Evolutionary conservation across 2,113 vertebrate genomes (phyloP), one percentile per base, ranked within the genome.

Genomic region (Amphiprion ocellaris): DNA sequence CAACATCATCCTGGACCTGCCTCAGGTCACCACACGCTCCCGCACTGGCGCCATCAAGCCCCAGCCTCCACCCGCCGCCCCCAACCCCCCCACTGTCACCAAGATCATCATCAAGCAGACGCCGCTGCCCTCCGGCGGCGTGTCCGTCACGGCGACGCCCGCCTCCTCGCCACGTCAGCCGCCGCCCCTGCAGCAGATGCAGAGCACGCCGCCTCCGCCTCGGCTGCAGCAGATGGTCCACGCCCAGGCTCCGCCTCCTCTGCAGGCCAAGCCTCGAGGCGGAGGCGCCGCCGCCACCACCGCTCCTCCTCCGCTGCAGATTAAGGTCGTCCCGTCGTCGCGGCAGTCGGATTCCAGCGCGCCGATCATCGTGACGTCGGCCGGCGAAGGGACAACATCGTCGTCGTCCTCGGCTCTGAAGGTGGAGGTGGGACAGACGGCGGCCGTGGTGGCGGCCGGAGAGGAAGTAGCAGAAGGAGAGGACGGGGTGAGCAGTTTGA

Each of bases 31-130:
- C 68, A 95, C 94, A 0, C 93, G 94, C 58, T 95, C 94, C 0
- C 90, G 91, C 52, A 94, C 94, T 0, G 92, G 93, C 0, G 93
- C 94, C 44, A 92, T 84, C 83, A 95, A 95, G 63, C 90, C 92
- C 14, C 87, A 92, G 8, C 87, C 91, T 2, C 59, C 88, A 0
- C 74, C 93, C 0, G 6, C 85, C 21, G 9, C 84, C 3, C 92
- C 72, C 0, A 90, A 70, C 86, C 83, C 81, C 39, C 89, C 93
- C 80, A 46, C 90, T 7, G 95, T 97, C 86, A 93, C 96, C 53
- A 97, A 97, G 84, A 96, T 97, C 85, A 95, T 97, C 87, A 96
- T 97, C 83, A 97, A 96, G 84, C 96, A 96, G 85, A 88, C 86
- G 33, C 94, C 92, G 23, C 92, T 96, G 50, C 95, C 95, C 0